phyloP scores from a whole-genome alignment of 1,140 invertebrate genomes.

The Lysiphlebus fabarum region DNA sequence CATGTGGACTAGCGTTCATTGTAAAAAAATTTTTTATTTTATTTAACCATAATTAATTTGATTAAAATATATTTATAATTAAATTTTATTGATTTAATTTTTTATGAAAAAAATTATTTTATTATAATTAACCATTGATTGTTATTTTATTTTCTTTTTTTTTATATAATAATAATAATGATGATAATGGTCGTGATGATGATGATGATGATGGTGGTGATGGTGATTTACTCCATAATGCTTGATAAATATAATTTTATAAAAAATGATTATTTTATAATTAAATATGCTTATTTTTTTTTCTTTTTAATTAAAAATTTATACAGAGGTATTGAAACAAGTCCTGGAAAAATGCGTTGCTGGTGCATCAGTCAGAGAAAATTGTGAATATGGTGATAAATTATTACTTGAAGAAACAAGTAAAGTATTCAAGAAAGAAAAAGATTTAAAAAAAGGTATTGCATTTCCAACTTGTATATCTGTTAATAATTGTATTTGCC shows the following conservation, averaged over 20 bases:
- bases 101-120: neutral
- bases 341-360: slow-evolving; percentile 83
- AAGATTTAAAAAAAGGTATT: slow-evolving; percentile 96
- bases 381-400: slow-evolving; percentile 91
- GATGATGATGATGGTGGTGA: no score
- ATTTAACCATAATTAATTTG: neutral
- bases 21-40: slow-evolving; percentile 3
- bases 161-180: no score
- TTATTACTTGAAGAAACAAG: slow-evolving; percentile 86
- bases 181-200: no score
- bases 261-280: slow-evolving; percentile 14
- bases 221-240: no score
- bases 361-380: slow-evolving; percentile 83
- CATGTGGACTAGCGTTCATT: slow-evolving; percentile 42
- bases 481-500: slow-evolving; percentile 98
- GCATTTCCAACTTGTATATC: slow-evolving; percentile 99
- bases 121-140: neutral
- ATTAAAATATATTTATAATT: neutral
- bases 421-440: slow-evolving; percentile 98
- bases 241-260: no score
- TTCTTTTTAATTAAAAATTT: slow-evolving; percentile 26
- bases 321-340: slow-evolving; percentile 80
- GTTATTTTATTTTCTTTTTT: neutral
- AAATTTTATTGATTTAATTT: neutral
- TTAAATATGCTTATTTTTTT: slow-evolving; percentile 20